Evolutionary conservation across 2,113 vertebrate genomes (phyloP).

Genomic region (Lampris megalopsis): DNA sequence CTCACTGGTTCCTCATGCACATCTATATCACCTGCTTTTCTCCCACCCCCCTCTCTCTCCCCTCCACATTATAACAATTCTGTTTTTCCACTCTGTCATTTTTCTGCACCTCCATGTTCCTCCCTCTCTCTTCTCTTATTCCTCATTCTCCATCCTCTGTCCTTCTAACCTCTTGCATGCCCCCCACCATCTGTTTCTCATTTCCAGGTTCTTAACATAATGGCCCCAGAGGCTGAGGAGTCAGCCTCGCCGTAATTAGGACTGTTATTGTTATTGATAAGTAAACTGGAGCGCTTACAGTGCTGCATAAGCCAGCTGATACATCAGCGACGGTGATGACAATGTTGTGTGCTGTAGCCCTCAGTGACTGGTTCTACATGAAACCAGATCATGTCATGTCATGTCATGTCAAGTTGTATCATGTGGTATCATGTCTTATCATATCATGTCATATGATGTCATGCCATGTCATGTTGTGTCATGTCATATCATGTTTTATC

Average conservation of each 20-base stretch:
- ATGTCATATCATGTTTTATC: too few relatives aligned
- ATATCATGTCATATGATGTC: too few relatives aligned
- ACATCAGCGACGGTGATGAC: not conserved
- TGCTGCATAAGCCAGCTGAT: not conserved
- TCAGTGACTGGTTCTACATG: not conserved
- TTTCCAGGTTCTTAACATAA: constrained; percentile 66
- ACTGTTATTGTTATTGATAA: constrained; percentile 57
- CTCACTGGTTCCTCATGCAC: too few relatives aligned
- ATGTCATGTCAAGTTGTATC: too few relatives aligned
- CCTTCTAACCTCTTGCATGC: constrained; percentile 20
- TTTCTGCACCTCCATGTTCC: constrained; percentile 26
- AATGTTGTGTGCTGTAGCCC: not conserved
- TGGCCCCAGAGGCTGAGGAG: constrained; percentile 37
- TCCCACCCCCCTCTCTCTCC: not conserved
- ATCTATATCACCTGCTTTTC: too few relatives aligned
- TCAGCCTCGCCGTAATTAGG: constrained; percentile 55
- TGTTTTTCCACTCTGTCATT: not conserved
- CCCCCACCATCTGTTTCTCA: constrained; percentile 74
- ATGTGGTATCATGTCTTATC: too few relatives aligned
- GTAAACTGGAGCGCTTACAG: constrained; percentile 21
- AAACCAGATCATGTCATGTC: not conserved
- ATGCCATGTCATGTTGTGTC: too few relatives aligned
- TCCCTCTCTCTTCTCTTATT: constrained; percentile 23
- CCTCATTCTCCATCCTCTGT: constrained; percentile 26
- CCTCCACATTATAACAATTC: constrained; percentile 6